Evolutionary conservation across 2,113 vertebrate genomes (phyloP), one percentile per base, ranked within the genome.

Genomic region (Megatriorchis doriae): DNA sequence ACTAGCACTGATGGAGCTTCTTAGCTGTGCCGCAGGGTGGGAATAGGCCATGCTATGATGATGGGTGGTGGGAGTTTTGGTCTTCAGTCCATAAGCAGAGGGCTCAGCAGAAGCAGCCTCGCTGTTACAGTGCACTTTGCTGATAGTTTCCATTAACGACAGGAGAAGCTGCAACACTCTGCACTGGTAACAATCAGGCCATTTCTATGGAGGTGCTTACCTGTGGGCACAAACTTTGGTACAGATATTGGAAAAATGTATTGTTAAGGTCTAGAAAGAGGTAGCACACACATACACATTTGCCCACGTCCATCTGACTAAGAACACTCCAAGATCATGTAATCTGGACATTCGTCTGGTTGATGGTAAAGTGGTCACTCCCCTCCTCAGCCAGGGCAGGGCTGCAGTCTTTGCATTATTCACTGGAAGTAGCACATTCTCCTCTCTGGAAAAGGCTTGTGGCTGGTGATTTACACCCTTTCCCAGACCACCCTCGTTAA

Each of bases 11-110:
- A 29, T 36, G 0, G n/a, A 70, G 23, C 6, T 65, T 75, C 40
- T 48, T 71, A 40, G 18, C 50, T 70, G 42, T 74, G 55, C 55
- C 1, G 0, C 61, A 63, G 56, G 22, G 26, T 53, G 12, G 29
- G 38, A 74, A 48, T 14, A 38, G 38, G 12, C 18, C 29, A 67
- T 1, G 1, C 32, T 45, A 23, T 1, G 0, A 20, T 52, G 58
- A 17, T 34, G 59, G 4, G 7, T 58, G 29, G 29, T 58, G 13
- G 34, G 36, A 73, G 48, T 7, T 62, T 55, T 73, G 36, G 21
- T 56, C 36, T 62, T 55, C 22, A 27, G 58, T n/a, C 59, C 50
- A 8, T 25, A 77, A 72, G 21, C 31, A 94, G 23, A 71, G 31
- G 22, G 36, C 45, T 66, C 45, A 47, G 22, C 50, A 96, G 81